Conservation (phyloP, 2,797 vertebrate species). For the Liparis tanakae region DNA sequence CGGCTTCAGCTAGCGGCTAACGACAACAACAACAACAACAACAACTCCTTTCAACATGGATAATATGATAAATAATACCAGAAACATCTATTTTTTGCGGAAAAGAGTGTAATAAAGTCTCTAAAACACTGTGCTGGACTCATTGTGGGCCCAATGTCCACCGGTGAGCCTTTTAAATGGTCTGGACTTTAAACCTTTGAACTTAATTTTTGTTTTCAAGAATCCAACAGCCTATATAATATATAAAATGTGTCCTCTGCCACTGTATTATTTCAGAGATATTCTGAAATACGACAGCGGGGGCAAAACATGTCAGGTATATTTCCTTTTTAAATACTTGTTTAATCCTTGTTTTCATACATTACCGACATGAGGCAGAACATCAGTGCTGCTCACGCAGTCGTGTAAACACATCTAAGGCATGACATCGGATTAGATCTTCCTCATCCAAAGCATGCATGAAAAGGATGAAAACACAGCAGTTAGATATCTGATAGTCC, state of each 20-base stretch:
- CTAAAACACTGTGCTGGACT: background rate
- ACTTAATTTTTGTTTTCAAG: background rate
- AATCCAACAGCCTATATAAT: background rate
- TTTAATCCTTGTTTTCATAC: background rate
- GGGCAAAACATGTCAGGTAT: background rate
- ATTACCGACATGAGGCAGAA: background rate
- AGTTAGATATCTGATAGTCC: background rate
- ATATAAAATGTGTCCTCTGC: background rate
- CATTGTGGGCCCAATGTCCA: too few relatives aligned
- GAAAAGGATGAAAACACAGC: constrained; percentile 5
- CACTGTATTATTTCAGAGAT: background rate
- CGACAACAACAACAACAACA: background rate
- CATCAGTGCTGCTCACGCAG: background rate
- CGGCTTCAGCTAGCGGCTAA: background rate
- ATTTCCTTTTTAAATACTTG: background rate
- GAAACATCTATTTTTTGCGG: background rate
- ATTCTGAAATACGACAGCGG: background rate
- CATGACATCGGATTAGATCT: constrained; percentile 17
- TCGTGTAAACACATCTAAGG: constrained; percentile 2
- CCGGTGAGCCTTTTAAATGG: background rate
- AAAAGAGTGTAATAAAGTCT: background rate
- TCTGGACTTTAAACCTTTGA: background rate
- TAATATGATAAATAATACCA: background rate
- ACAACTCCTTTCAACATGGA: background rate
- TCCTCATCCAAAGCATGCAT: background rate